phyloP scores from a whole-genome alignment of 2,113 vertebrate species.

The Colius striatus region DNA sequence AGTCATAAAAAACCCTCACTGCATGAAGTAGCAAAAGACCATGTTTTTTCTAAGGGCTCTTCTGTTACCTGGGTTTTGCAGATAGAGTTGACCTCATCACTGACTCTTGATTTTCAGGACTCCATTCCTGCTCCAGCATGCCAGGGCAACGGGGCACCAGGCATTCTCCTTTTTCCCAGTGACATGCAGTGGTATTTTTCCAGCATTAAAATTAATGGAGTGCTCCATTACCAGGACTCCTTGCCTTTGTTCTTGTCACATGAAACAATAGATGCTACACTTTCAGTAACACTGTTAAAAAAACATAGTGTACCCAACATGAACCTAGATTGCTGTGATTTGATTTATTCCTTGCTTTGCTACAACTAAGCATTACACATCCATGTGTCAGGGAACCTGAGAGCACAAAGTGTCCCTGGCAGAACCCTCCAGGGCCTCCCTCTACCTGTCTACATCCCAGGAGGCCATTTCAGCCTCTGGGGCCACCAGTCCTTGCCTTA shows the following conservation, averaged over 20 bases:
- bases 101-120: not conserved
- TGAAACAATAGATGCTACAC: not conserved
- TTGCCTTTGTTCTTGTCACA: not conserved
- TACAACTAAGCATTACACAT: no score
- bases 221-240: not conserved
- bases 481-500: accelerated
- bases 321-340: not conserved
- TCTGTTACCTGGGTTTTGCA: not conserved
- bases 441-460: not conserved
- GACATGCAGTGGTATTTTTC: not conserved
- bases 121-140: accelerated
- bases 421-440: accelerated
- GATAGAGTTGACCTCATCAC: not conserved
- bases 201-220: not conserved
- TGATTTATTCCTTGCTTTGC: not conserved
- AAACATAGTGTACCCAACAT: not conserved
- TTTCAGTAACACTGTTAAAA: not conserved
- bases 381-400: not conserved
- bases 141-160: accelerated
- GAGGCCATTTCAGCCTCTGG: accelerated
- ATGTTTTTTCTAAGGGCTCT: not conserved
- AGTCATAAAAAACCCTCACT: not conserved
- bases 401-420: not conserved
- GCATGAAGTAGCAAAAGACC: not conserved
- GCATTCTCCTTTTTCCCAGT: not conserved